Percentiles rank a stretch among this genome's conserved stretches.
Conservation (phyloP, 2,797 vertebrate genomes). For the Meriones psammophilus region DNA sequence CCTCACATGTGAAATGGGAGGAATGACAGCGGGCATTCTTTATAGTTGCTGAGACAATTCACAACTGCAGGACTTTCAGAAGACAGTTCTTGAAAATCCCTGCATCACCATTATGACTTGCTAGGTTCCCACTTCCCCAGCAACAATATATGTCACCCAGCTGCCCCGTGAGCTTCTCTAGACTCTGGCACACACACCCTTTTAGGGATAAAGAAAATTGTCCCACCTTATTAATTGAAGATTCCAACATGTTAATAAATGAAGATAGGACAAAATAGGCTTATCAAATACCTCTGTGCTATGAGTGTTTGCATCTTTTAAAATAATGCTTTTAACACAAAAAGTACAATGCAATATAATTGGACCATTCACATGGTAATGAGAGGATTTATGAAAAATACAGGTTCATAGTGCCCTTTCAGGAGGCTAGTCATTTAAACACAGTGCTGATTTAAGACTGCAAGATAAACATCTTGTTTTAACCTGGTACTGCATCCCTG, state of each 20-base stretch:
- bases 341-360: constrained; percentile 44
- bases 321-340: constrained; percentile 44
- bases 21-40: background rate
- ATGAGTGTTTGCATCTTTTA: constrained; percentile 38
- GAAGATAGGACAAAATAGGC: constrained; percentile 31
- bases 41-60: background rate
- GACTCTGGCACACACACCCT: background rate
- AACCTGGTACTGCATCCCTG: background rate
- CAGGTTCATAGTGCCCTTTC: constrained; percentile 18
- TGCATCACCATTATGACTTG: constrained; percentile 3
- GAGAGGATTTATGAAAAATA: constrained; percentile 55
- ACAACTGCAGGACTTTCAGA: background rate
- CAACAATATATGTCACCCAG: constrained; percentile 25
- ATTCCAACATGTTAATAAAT: constrained; percentile 51
- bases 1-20: background rate
- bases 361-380: constrained; percentile 52
- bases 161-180: constrained; percentile 42
- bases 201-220: constrained; percentile 35
- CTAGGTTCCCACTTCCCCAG: constrained; percentile 23
- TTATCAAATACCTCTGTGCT: constrained; percentile 51
- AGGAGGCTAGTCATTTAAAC: constrained; percentile 15
- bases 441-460: constrained; percentile 47
- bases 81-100: background rate
- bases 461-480: constrained; percentile 43
- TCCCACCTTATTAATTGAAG: constrained; percentile 27